Evolutionary conservation across 2,888 invertebrate genomes (phyloP), one percentile per base, ranked within the genome.

Genomic region (Hydraecia micacea): DNA sequence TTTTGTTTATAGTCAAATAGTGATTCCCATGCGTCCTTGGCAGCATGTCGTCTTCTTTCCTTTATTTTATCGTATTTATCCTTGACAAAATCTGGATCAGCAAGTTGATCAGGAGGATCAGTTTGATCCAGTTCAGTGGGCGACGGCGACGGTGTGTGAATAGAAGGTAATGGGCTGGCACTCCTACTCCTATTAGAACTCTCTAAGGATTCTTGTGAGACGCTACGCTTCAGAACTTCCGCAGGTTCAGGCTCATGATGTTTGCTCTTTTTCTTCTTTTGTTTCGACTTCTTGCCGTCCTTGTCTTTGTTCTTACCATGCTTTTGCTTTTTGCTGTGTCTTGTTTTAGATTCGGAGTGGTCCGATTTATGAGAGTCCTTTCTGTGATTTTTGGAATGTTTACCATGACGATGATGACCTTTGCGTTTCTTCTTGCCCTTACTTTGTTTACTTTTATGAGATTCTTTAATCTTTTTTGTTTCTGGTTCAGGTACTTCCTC

Each of bases 31-130:
- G 96, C 95, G 85, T 96, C 95, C 87, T 95, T 95, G 42, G 95
- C 95, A 65, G 97, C 95, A 89, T 97, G 94, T 91, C 97, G 96
- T 89, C 97, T 91, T 85, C 98, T 93, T 93, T 97, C 97, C 93
- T 98, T 97, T 80, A 97, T 97, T 91, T 97, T 96, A 88, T 97
- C 97, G 90, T 97, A 97, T 91, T 97, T 97, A 88, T 97, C 97
- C 91, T 97, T 97, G 68, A 94, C 93, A 81, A 96, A 96, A 78
- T 97, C 95, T 13, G 95, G 92, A 72, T 96, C 95, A 7, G 91
- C 81, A 11, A 93, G 92, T 77, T 92, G 91, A 76, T 93, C 93
- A 25, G 91, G 89, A 5, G 88, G 85, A 21, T 92, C 91, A 9
- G 86, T 73, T 13, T 88, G 88, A 15, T 93, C 92, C 3, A 93